These are phyloP conservation scores for Temnothorax longispinosus DNA, from an alignment of 1,140 invertebrate genomes.

Conservation along the genomic window DNA sequence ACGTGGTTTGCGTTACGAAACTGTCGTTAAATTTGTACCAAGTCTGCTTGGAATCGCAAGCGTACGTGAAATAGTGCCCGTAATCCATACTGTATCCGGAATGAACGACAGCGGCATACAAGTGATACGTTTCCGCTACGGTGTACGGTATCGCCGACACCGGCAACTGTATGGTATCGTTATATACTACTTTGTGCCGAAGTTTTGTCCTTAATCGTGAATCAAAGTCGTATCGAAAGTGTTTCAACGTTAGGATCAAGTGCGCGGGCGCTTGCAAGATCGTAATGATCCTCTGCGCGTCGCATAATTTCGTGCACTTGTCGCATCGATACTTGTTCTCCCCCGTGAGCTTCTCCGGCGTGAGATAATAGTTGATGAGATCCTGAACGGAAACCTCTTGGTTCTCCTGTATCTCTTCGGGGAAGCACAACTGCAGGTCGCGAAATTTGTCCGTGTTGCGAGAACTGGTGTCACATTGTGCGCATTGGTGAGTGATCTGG, in stretches of 20 bases:
- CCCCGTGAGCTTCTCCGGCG: conserved; percentile 91
- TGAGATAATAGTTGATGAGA: conserved; percentile 91
- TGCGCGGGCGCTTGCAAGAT: conserved; percentile 91
- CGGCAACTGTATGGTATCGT: conserved; percentile 87
- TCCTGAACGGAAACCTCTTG: conserved; percentile 88
- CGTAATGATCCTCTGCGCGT: conserved; percentile 91
- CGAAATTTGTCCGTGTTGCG: conserved; percentile 91
- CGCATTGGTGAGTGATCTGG: conserved; percentile 90
- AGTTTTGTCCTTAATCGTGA: conserved; percentile 91
- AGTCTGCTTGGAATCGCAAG: conserved; percentile 88
- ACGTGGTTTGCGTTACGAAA: conserved; percentile 88
- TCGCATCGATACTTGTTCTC: conserved; percentile 94
- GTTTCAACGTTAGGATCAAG: conserved; percentile 92
- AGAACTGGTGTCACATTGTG: conserved; percentile 89
- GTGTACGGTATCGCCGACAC: conserved; percentile 82
- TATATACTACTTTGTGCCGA: conserved; percentile 89
- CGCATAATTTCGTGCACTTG: conserved; percentile 90
- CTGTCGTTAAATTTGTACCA: conserved; percentile 95
- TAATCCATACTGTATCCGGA: conserved; percentile 93
- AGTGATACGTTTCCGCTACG: conserved; percentile 86
- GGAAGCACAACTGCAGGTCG: conserved; percentile 93
- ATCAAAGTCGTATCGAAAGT: conserved; percentile 92
- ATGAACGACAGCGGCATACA: conserved; percentile 94
- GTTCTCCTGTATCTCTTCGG: conserved; percentile 87
- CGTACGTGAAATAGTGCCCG: conserved; percentile 95